These are phyloP conservation scores for Mylabris phalerata DNA, from an alignment of 1,140 invertebrate genomes.

Conservation along the genomic window DNA sequence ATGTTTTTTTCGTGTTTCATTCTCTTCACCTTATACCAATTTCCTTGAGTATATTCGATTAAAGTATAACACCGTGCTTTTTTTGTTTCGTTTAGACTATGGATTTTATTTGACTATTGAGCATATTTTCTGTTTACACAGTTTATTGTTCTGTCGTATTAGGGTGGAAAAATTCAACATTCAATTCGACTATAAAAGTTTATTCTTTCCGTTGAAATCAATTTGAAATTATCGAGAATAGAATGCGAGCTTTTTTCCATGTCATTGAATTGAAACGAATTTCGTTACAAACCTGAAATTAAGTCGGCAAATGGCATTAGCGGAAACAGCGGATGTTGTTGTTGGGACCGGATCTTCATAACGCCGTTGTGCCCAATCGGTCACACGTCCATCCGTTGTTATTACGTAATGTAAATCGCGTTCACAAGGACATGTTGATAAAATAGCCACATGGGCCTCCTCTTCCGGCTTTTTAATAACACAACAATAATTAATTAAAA, in stretches of 20 bases:
- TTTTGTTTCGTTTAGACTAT: too few relatives aligned
- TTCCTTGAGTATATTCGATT: too few relatives aligned
- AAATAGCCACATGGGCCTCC: slow-evolving; percentile 50
- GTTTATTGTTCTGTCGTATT: too few relatives aligned
- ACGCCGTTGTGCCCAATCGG: slow-evolving; percentile 48
- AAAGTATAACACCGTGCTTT: too few relatives aligned
- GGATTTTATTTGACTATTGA: too few relatives aligned
- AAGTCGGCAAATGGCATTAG: slow-evolving; percentile 50
- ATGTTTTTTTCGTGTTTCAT: neutral
- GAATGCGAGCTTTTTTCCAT: neutral
- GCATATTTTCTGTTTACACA: too few relatives aligned
- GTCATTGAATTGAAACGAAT: neutral
- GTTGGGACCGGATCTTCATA: slow-evolving; percentile 41
- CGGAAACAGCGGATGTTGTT: slow-evolving; percentile 28
- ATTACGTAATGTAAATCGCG: slow-evolving; percentile 52
- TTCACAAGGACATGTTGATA: slow-evolving; percentile 57
- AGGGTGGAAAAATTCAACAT: too few relatives aligned
- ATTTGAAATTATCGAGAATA: too few relatives aligned
- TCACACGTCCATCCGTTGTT: slow-evolving; percentile 52
- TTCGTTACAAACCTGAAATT: slow-evolving; percentile 52
- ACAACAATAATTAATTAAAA: slow-evolving; percentile 10
- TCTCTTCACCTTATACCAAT: too few relatives aligned
- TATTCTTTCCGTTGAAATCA: neutral
- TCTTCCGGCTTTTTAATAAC: slow-evolving; percentile 47
- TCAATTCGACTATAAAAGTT: too few relatives aligned